Conservation (phyloP, 1,140 invertebrate species). For the Scaptodrosophila lebanonensis region DNA sequence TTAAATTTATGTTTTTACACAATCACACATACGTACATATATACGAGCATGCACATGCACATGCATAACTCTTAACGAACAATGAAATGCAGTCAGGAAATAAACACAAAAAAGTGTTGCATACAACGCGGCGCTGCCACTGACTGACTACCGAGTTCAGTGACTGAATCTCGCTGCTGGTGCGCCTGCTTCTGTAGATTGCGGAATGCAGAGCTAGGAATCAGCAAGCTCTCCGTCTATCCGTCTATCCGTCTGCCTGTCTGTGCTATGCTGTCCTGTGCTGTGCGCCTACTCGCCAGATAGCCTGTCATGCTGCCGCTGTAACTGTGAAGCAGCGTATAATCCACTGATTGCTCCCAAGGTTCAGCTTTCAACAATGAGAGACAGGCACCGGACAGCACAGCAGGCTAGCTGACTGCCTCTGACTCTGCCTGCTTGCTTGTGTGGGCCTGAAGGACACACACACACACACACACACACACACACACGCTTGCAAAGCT, state of each 20-base stretch:
- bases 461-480: no score
- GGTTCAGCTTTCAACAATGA: conserved; percentile 68
- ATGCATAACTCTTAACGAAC: conserved; percentile 55
- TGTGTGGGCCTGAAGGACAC: no score
- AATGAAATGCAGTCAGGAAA: conserved; percentile 34
- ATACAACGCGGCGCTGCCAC: conserved; percentile 26
- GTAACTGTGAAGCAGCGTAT: conserved; percentile 54
- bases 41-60: conserved; percentile 2
- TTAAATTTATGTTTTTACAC: conserved; percentile 67
- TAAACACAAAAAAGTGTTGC: conserved; percentile 40
- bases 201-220: no score
- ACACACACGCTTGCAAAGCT: no score
- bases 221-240: conserved; percentile 4
- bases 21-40: conserved; percentile 18
- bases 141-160: no score
- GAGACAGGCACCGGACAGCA: conserved; percentile 41
- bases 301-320: neutral
- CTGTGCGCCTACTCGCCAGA: neutral
- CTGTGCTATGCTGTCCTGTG: neutral
- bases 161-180: no score
- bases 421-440: no score
- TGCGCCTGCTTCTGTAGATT: no score
- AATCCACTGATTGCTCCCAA: conserved; percentile 73
- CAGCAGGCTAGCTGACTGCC: no score
- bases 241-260: conserved; percentile 3